Evolutionary conservation across 2,797 vertebrate genomes (phyloP).

Genomic region (Enteromius fasciolatus): DNA sequence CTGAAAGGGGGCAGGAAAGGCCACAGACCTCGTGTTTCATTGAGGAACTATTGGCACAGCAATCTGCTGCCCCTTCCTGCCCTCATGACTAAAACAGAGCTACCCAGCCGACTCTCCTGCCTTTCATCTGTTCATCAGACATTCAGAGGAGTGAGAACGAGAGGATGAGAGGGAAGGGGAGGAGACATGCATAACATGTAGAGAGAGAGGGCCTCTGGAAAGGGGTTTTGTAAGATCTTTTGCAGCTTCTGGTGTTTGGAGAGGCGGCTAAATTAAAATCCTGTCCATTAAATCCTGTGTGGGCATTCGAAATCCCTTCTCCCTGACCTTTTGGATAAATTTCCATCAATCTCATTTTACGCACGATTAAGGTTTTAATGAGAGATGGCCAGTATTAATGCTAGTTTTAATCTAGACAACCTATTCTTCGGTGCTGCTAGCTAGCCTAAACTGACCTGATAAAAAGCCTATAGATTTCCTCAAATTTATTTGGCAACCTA

Average conservation of each 20-base stretch:
- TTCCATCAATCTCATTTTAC: conserved; percentile 96
- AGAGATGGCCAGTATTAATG: conserved; percentile 87
- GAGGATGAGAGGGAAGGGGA: conserved; percentile 16
- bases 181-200: conserved; percentile 16
- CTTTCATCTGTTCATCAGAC: conserved; percentile 42
- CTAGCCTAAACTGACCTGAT: conserved; percentile 86
- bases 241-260: conserved; percentile 74
- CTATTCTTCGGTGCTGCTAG: conserved; percentile 75
- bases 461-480: conserved; percentile 71
- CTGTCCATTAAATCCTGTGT: conserved; percentile 90
- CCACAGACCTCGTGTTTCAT: conserved; percentile 57
- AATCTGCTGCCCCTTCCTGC: conserved; percentile 46
- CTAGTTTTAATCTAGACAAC: conserved; percentile 86
- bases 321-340: conserved; percentile 87
- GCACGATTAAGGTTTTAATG: conserved; percentile 97
- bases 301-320: conserved; percentile 85
- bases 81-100: conserved; percentile 57
- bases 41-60: conserved; percentile 42
- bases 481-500: conserved; percentile 67
- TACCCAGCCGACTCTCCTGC: conserved; percentile 47
- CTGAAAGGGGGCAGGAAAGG: conserved; percentile 25
- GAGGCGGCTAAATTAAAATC: conserved; percentile 92
- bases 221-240: conserved; percentile 81
- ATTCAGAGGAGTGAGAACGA: conserved; percentile 13
- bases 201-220: conserved; percentile 53